Conservation (phyloP, 2,888 invertebrate genomes). For the Macrophya annulata region DNA sequence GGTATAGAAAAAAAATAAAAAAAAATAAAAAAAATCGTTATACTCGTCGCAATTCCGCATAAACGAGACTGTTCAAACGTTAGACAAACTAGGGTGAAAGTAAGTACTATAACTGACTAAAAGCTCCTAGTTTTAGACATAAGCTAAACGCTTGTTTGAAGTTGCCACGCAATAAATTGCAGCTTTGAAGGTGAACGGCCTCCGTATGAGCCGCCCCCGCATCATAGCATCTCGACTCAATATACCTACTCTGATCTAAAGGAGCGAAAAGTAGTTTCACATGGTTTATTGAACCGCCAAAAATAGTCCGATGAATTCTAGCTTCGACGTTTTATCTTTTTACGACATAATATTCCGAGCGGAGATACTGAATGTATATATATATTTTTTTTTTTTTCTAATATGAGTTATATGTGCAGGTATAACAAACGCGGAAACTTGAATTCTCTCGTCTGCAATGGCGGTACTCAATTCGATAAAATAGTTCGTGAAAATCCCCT, state of each 20-base stretch:
- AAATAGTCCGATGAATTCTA: slow-evolving; percentile 16
- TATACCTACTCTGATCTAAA: slow-evolving; percentile 30
- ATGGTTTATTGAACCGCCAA: slow-evolving; percentile 40
- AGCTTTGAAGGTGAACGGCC: slow-evolving; percentile 53
- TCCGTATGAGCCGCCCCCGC: slow-evolving; percentile 28
- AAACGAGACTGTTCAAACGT: background rate
- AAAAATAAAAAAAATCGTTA: background rate
- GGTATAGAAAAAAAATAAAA: too few relatives aligned
- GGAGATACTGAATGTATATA: background rate
- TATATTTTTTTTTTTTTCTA: background rate
- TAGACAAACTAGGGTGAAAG: background rate
- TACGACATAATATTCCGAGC: background rate
- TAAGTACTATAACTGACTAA: background rate
- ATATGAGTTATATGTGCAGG: too few relatives aligned
- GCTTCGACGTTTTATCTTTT: background rate
- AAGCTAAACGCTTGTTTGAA: slow-evolving; percentile 52
- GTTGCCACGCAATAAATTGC: slow-evolving; percentile 52
- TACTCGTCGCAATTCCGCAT: background rate
- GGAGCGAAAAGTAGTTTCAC: slow-evolving; percentile 32
- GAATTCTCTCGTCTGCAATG: background rate
- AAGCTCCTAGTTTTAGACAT: slow-evolving; percentile 22
- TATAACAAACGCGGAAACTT: background rate
- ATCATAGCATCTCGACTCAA: background rate
- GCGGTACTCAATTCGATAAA: background rate
- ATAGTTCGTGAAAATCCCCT: background rate